Base-by-base conservation (phyloP, 2,888 invertebrate species). In the Zootermopsis nevadensis region DNA sequence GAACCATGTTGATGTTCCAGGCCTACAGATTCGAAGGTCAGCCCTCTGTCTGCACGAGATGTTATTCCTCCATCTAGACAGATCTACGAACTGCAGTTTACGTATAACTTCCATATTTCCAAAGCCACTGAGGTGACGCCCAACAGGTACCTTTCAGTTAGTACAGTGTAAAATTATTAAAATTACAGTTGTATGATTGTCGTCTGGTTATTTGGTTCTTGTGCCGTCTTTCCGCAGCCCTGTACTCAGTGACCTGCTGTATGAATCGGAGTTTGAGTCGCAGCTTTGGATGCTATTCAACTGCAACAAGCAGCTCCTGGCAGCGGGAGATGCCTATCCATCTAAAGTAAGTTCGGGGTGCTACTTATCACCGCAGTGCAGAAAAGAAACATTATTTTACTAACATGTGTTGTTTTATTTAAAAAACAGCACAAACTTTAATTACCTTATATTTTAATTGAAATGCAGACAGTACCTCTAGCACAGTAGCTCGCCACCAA, bases 271-370 rank as follows among this genome's bases (percentile, higher is more conserved):
- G 90, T 98, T 95, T 89, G 99, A 99, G 90, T 95, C 97, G 12
- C 98, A 99, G 90, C 92, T 99, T 89, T 99, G 99, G 98, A 96
- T 98, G 95, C 88, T 99, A 85, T 99, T 95, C 91, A 98, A 98
- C 90, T 90, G 91, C 83, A 96, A 97, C 89, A 99, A 99, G 90
- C 95, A 97, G 88, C 92, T 95, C 83, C 89, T 98, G 87, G 93
- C 93, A 80, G 93, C 94, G 85, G 98, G 98, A 0, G 98, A 98
- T 89, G 97, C 98, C 2, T 98, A 96, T 89, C 96, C 98, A 0
- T 92, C 93, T 33, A 95, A 95, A 91, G 95, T 95, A 89, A 89
- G 79, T 83, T 15, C 48, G 19, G 48, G 12, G 3, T 48, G 19
- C 19, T 38, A 4, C 38, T 38, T 10, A 7, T 38, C 10, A 38